Evolutionary conservation across 2,888 invertebrate species (phyloP), one percentile per base, ranked within the genome.

Genomic region (Agrotis exclamationis): DNA sequence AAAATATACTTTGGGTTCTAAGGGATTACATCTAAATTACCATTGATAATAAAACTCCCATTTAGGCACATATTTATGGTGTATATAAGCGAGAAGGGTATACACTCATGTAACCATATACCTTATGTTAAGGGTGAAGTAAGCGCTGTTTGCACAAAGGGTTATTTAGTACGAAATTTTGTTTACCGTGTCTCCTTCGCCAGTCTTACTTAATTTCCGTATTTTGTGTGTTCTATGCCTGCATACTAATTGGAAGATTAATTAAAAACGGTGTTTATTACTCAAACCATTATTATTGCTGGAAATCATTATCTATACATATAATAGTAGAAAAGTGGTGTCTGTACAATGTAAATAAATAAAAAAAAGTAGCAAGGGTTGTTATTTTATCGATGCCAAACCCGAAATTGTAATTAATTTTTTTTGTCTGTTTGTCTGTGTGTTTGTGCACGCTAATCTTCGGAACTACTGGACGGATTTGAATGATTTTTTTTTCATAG

Each of bases 131-230:
- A 58, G 63, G 53, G 39, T 57, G 44, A 44, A 24, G 13, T 63
- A 22, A 60, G 22, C 58, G n/a, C 48, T 78, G 58, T 63, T 63
- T 54, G n/a, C 44, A 50, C 20, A 77, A 63, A 44, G 48, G 63
- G 63, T 44, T 58, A 18, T 54, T 63, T 70, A 45, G 45, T n/a
- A 63, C 4, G 20, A 16, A 50, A 58, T 63, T 70, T 70, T 71
- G 62, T 70, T 77, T 24, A 58, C 44, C 4, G 18, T 16, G 14
- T 57, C 20, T 39, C 39, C 7, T 57, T 62, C 13, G 18, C n/a
- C 16, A 51, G 39, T 20, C 53, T 60, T 60, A 60, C 3, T 64
- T 63, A n/a, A 51, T 62, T 7, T 53, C 14, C 14, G 20, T 33
- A 53, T 28, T 53, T 45, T 18, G 14, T 3, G 24, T 44, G 0